Evolutionary conservation across 2,113 vertebrate genomes (phyloP).

Genomic region (Hemiscyllium ocellatum): DNA sequence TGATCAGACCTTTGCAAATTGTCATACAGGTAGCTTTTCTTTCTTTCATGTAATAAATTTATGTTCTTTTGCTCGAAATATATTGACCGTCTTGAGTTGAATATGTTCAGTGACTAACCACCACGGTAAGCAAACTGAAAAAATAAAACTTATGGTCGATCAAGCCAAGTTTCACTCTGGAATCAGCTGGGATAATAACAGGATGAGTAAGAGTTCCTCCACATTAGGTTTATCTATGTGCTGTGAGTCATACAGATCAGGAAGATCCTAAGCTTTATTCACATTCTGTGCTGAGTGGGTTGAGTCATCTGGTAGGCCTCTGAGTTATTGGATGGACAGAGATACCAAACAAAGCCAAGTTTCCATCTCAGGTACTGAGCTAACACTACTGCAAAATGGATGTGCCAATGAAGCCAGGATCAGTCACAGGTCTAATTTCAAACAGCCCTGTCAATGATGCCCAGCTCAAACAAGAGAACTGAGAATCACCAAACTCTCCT

Average conservation of each 20-base stretch:
- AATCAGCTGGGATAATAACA: too few species aligned
- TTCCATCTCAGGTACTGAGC: not conserved
- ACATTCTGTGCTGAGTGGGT: not conserved
- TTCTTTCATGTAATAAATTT: too few species aligned
- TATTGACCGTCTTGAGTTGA: too few species aligned
- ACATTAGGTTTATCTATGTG: not conserved
- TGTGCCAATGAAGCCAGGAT: not conserved
- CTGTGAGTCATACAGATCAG: not conserved
- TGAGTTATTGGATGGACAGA: not conserved
- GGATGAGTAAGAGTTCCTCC: not conserved
- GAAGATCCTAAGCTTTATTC: not conserved
- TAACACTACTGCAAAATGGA: not conserved
- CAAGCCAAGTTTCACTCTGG: too few species aligned
- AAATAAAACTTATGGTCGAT: too few species aligned
- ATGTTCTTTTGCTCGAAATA: too few species aligned
- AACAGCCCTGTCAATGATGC: not conserved
- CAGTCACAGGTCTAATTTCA: not conserved
- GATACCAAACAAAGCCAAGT: not conserved
- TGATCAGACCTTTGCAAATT: too few species aligned
- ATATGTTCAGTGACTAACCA: too few species aligned
- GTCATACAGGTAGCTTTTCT: too few species aligned
- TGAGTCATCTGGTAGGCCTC: not conserved
- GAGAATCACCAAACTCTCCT: not conserved
- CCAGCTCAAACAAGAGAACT: not conserved
- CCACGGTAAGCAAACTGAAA: too few species aligned